Conservation (phyloP, 2,797 vertebrate species). For the Kryptopterus vitreolus region DNA sequence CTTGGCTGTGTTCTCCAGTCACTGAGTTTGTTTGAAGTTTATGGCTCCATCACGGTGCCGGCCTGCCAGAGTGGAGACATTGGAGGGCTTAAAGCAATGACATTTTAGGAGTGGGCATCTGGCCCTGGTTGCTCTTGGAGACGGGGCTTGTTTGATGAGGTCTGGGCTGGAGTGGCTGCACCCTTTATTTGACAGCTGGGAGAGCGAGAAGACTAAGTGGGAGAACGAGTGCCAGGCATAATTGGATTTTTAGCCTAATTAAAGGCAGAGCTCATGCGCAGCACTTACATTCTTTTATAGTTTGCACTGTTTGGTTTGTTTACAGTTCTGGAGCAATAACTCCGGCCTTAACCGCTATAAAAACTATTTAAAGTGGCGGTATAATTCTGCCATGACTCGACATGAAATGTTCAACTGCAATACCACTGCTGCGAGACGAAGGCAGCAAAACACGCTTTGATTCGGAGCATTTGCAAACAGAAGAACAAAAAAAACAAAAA, state of each 20-base stretch:
- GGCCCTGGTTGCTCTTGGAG: constrained; percentile 41
- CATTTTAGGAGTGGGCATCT: constrained; percentile 56
- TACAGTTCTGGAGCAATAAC: constrained; percentile 47
- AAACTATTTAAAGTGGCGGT: constrained; percentile 41
- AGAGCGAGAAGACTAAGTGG: constrained; percentile 49
- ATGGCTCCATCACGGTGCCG: constrained; percentile 49
- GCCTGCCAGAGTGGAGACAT: constrained; percentile 50
- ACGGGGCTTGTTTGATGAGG: constrained; percentile 43
- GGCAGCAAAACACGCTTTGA: constrained; percentile 21
- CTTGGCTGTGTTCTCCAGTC: constrained; percentile 47
- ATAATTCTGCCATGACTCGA: constrained; percentile 32
- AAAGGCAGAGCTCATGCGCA: constrained; percentile 41
- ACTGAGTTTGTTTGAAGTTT: constrained; percentile 56
- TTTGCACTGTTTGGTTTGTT: constrained; percentile 52
- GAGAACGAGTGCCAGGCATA: constrained; percentile 45
- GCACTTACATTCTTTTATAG: constrained; percentile 54
- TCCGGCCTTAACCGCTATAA: constrained; percentile 49
- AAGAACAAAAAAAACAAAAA: too few relatives aligned
- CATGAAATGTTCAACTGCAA: constrained; percentile 20
- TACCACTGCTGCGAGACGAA: constrained; percentile 4
- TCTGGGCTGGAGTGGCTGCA: constrained; percentile 51
- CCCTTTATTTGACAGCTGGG: constrained; percentile 59
- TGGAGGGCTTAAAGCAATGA: constrained; percentile 52
- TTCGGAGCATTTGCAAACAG: background rate
- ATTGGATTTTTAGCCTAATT: constrained; percentile 52